Percentiles rank a stretch among this genome's conserved stretches.
phyloP scores from a whole-genome alignment of 2,888 invertebrate genomes.

The Scaptomyza tumidula region DNA sequence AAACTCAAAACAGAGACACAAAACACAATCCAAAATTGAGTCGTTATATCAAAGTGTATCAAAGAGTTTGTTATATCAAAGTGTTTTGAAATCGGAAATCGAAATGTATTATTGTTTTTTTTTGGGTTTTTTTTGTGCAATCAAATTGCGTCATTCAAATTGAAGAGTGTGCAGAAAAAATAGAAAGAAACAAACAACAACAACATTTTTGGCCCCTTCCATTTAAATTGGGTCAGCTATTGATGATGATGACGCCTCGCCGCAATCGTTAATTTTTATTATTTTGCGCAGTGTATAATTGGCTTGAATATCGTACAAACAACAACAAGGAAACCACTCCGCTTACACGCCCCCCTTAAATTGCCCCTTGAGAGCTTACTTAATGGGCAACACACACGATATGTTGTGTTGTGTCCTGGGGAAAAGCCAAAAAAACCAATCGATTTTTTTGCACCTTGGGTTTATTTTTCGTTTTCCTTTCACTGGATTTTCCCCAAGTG shows the following conservation, averaged over 20 bases:
- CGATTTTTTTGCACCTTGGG: constrained; percentile 62
- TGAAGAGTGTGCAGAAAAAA: constrained; percentile 5
- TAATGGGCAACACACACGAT: constrained; percentile 49
- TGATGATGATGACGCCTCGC: constrained; percentile 54
- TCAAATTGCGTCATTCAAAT: constrained; percentile 47
- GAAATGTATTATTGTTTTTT: too few species aligned
- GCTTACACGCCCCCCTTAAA: background rate
- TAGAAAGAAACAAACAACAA: background rate
- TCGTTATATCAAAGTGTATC: constrained; percentile 16
- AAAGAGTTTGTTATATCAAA: constrained; percentile 43
- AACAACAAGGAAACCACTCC: constrained; percentile 7
- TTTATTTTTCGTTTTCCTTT: constrained; percentile 31
- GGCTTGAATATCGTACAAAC: constrained; percentile 10
- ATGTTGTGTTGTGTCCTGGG: constrained; percentile 20
- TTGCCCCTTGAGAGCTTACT: constrained; percentile 21
- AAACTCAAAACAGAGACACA: constrained; percentile 6
- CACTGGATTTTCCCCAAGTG: constrained; percentile 35
- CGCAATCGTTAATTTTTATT: constrained; percentile 57
- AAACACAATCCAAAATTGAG: background rate
- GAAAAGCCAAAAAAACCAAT: constrained; percentile 52
- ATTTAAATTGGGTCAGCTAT: constrained; percentile 50
- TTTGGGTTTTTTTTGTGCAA: constrained; percentile 23
- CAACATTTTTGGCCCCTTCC: background rate
- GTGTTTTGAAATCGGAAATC: too few species aligned
- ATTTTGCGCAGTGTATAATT: constrained; percentile 57